Evolutionary conservation across 2,113 vertebrate species (phyloP).

Genomic region (Misgurnus anguillicaudatus): DNA sequence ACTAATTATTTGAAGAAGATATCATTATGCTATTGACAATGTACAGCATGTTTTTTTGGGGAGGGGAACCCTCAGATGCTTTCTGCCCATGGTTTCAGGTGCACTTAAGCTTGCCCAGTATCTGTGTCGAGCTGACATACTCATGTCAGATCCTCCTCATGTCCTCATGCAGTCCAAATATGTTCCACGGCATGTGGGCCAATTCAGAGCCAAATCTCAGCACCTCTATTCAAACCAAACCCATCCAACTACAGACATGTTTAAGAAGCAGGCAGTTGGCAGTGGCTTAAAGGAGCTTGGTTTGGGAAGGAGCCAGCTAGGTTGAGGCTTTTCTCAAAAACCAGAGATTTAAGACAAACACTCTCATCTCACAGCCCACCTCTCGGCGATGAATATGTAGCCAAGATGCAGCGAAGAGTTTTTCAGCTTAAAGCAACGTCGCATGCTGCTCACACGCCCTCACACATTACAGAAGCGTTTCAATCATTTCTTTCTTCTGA

Average conservation of each 20-base stretch:
- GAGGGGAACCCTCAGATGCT: no score
- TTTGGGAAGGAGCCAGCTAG: conserved; percentile 35
- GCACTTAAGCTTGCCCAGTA: conserved; percentile 41
- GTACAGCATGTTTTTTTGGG: no score
- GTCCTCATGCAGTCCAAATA: conserved; percentile 64
- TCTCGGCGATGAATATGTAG: neutral
- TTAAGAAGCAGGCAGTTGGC: conserved; percentile 34
- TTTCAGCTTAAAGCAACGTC: conserved; percentile 36
- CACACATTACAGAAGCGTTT: conserved; percentile 40
- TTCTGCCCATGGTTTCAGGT: neutral
- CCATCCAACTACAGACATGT: conserved; percentile 26
- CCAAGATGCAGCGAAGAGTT: conserved; percentile 23
- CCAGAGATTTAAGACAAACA: conserved; percentile 23
- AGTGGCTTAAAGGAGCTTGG: conserved; percentile 48
- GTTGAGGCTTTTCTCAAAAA: conserved; percentile 37
- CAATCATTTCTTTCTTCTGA: conserved; percentile 4
- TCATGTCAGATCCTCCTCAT: conserved; percentile 48
- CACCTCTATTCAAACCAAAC: conserved; percentile 25
- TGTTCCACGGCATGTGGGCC: conserved; percentile 60
- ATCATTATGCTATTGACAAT: no score
- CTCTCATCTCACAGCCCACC: neutral
- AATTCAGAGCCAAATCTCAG: conserved; percentile 59
- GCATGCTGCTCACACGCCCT: conserved; percentile 26
- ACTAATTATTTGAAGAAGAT: no score
- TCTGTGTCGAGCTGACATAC: conserved; percentile 21